Evolutionary conservation across 1,140 invertebrate species (phyloP).

Genomic region (Rhopalosiphum maidis): DNA sequence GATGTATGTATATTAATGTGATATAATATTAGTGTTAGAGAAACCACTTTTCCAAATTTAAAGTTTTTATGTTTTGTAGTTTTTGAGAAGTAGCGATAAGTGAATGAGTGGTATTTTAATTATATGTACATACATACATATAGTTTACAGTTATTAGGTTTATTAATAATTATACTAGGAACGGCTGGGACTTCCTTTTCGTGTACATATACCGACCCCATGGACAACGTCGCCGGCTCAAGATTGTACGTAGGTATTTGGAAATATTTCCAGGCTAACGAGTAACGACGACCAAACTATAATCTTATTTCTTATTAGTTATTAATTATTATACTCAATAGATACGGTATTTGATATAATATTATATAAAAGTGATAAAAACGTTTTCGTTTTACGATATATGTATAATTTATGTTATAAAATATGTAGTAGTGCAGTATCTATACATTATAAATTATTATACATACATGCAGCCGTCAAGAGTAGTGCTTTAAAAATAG

Average conservation of each 20-base stretch:
- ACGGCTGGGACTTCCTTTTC: neutral
- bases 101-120: neutral
- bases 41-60: too few relatives aligned
- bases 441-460: neutral
- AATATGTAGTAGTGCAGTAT: neutral
- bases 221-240: neutral
- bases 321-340: neutral
- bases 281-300: neutral
- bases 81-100: too few relatives aligned
- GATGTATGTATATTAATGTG: neutral
- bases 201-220: neutral
- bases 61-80: too few relatives aligned
- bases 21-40: too few relatives aligned
- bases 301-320: neutral
- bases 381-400: neutral
- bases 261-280: neutral
- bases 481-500: slow-evolving; percentile 23
- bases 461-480: neutral
- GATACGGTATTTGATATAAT: neutral
- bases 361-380: neutral
- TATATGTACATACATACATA: too few relatives aligned
- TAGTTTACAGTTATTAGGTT: neutral
- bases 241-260: neutral
- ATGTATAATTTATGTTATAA: neutral
- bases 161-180: neutral